phyloP scores from a whole-genome alignment of 2,113 vertebrate species.

The Chaetorhynchus papuensis region DNA sequence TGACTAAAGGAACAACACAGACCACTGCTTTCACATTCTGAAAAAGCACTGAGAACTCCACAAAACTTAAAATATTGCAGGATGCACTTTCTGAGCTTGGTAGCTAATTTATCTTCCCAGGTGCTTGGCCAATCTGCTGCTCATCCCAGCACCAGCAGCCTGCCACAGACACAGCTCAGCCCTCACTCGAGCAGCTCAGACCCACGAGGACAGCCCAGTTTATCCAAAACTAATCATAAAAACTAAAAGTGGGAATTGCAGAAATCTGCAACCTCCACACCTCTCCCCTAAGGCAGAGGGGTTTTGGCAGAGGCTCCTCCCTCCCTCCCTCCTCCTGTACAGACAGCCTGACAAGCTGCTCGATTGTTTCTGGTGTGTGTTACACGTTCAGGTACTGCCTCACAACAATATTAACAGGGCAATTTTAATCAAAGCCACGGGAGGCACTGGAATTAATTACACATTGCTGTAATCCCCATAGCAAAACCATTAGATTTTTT shows the following conservation, averaged over 20 bases:
- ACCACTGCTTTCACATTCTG: neutral
- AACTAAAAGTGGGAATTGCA: neutral
- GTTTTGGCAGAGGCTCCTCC: neutral
- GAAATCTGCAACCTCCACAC: neutral
- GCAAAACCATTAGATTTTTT: neutral
- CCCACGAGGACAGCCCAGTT: neutral
- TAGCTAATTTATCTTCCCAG: neutral
- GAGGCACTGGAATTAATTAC: constrained; percentile 32
- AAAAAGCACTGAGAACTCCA: neutral
- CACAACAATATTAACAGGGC: neutral
- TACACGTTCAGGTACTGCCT: neutral
- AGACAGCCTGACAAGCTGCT: neutral
- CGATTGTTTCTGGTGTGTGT: neutral
- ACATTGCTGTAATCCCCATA: neutral
- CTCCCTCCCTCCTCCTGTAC: neutral
- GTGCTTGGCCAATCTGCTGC: neutral
- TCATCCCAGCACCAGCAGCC: neutral
- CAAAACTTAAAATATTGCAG: neutral
- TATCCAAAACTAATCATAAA: neutral
- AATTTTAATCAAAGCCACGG: constrained; percentile 6
- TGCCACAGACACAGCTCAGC: rapidly evolving
- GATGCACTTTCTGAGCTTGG: neutral
- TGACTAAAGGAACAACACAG: neutral
- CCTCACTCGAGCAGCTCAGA: neutral
- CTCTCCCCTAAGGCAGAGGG: neutral